These are phyloP conservation scores for Siniperca obscura DNA, from an alignment of 2,797 vertebrate genomes.

Conservation along the genomic window DNA sequence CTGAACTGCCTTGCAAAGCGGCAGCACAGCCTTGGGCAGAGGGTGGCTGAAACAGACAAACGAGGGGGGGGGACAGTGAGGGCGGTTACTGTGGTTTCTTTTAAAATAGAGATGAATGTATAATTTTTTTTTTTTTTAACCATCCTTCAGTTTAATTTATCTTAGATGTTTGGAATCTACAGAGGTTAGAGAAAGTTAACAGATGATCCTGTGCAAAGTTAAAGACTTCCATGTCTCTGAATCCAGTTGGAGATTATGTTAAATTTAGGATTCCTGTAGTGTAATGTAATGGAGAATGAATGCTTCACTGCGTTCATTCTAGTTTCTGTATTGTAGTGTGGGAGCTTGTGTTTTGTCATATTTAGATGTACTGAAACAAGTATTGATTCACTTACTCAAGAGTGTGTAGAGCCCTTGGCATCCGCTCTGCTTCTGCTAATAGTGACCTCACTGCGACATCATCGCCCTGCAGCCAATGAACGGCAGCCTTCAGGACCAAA, in stretches of 20 bases:
- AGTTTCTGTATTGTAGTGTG: not conserved
- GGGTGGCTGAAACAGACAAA: constrained; percentile 85
- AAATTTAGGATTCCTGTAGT: not conserved
- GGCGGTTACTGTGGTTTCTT: not conserved
- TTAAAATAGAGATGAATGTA: not conserved
- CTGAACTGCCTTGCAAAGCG: constrained; percentile 93
- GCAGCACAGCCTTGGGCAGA: constrained; percentile 91
- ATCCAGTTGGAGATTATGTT: not conserved
- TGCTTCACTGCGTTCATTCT: not conserved
- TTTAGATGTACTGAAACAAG: not conserved
- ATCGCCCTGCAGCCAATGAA: constrained; percentile 94
- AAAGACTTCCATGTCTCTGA: not conserved
- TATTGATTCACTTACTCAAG: constrained; percentile 80
- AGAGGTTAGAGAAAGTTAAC: not conserved
- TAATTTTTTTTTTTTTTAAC: not conserved
- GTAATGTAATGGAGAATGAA: not conserved
- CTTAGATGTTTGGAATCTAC: not conserved
- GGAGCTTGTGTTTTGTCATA: not conserved
- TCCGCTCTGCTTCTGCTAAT: constrained; percentile 90
- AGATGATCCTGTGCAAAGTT: not conserved
- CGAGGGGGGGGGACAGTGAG: not conserved
- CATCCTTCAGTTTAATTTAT: not conserved
- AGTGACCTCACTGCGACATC: constrained; percentile 88
- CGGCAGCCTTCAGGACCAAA: constrained; percentile 88
- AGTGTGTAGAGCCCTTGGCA: constrained; percentile 92